Conservation (phyloP, 2,888 invertebrate genomes). For the Drosophila falleni region DNA sequence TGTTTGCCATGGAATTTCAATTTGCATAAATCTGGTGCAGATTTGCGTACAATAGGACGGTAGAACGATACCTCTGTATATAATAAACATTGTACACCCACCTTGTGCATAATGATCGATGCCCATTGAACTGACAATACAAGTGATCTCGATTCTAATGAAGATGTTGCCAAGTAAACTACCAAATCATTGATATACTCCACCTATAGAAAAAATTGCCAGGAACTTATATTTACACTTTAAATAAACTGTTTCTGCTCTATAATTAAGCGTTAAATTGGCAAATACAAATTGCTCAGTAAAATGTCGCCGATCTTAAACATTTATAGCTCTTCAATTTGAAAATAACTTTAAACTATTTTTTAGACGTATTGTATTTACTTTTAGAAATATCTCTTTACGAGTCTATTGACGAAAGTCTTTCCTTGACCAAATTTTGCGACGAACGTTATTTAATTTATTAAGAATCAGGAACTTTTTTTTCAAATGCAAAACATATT, state of each 20-base stretch:
- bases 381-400: too few species aligned
- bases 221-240: not conserved
- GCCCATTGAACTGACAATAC: slow-evolving; percentile 24
- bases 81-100: slow-evolving; percentile 22
- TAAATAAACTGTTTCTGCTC: not conserved
- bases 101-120: slow-evolving; percentile 51
- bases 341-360: too few species aligned
- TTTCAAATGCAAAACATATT: too few species aligned
- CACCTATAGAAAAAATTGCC: not conserved
- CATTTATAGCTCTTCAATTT: too few species aligned
- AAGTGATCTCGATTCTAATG: slow-evolving; percentile 28
- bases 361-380: too few species aligned
- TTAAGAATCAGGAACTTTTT: too few species aligned
- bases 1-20: slow-evolving; percentile 76
- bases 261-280: too few species aligned
- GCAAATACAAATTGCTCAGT: too few species aligned
- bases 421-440: too few species aligned
- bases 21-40: slow-evolving; percentile 80
- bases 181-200: not conserved
- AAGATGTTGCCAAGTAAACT: slow-evolving; percentile 34
- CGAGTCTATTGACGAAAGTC: too few species aligned
- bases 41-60: slow-evolving; percentile 77
- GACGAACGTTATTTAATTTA: too few species aligned
- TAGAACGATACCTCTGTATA: not conserved
- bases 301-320: too few species aligned